These are phyloP conservation scores for Cephus pulcher DNA, from an alignment of 2,888 invertebrate genomes.

Conservation along the genomic window DNA sequence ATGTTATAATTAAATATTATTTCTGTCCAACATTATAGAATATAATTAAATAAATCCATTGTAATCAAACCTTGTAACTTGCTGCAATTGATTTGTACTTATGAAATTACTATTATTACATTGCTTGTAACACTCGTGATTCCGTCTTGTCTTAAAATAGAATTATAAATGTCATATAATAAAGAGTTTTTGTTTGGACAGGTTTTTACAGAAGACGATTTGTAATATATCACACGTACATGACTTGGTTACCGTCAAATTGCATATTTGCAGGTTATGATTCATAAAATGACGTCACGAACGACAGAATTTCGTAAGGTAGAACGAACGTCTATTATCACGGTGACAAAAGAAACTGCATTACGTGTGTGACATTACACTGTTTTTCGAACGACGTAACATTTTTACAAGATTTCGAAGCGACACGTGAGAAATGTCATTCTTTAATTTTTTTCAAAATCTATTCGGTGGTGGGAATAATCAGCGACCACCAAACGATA, in stretches of 20 bases:
- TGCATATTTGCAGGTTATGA: not conserved
- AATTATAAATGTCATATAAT: not conserved
- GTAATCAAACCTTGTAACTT: not conserved
- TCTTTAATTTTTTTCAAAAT: conserved; percentile 49
- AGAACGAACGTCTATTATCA: not conserved
- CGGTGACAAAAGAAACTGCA: not conserved
- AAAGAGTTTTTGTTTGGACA: not conserved
- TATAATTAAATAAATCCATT: not conserved
- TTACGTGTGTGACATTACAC: not conserved
- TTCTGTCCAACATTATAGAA: not conserved
- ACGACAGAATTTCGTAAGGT: not conserved
- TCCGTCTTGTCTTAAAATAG: not conserved
- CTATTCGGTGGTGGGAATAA: conserved; percentile 37
- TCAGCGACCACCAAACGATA: conserved; percentile 34
- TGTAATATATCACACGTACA: not conserved
- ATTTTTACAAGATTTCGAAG: not conserved
- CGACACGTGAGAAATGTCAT: conserved; percentile 39
- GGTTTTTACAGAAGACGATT: not conserved
- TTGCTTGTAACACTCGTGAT: not conserved
- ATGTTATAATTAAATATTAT: not conserved
- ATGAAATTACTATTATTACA: not conserved
- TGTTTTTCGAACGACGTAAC: not conserved
- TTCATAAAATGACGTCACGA: not conserved
- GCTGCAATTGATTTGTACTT: not conserved
- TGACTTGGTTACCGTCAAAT: not conserved